Evolutionary conservation across 2,888 invertebrate genomes (phyloP).

Genomic region (Erebia palarica): DNA sequence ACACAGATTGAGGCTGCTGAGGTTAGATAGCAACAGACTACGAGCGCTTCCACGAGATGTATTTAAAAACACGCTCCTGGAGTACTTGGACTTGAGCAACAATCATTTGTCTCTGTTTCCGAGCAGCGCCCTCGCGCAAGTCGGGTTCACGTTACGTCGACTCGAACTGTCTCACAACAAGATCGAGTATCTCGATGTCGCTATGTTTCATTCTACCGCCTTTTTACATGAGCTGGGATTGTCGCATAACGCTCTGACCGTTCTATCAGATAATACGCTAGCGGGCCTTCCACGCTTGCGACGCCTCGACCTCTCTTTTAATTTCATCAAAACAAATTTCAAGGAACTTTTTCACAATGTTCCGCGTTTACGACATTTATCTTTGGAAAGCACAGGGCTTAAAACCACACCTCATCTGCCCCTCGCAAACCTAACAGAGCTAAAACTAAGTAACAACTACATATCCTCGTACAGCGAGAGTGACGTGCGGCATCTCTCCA

Average conservation of each 20-base stretch:
- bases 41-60: slow-evolving; percentile 87
- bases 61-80: slow-evolving; percentile 87
- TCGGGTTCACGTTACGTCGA: slow-evolving; percentile 88
- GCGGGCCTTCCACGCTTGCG: neutral
- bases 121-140: slow-evolving; percentile 86
- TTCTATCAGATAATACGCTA: neutral
- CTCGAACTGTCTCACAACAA: slow-evolving; percentile 88
- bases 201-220: slow-evolving; percentile 84
- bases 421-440: slow-evolving; percentile 1
- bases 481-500: neutral
- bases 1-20: slow-evolving; percentile 85
- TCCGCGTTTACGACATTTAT: neutral
- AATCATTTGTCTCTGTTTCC: slow-evolving; percentile 89
- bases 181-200: slow-evolving; percentile 91
- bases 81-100: slow-evolving; percentile 87
- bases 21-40: slow-evolving; percentile 85
- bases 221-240: neutral
- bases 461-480: neutral
- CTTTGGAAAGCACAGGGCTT: neutral
- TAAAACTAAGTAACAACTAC: neutral
- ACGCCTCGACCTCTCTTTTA: neutral
- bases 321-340: neutral
- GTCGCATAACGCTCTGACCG: neutral
- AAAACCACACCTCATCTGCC: neutral
- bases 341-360: neutral